Evolutionary conservation across 2,113 vertebrate genomes (phyloP), one percentile per base, ranked within the genome.

Genomic region (Anarhynchus alexandrinus): DNA sequence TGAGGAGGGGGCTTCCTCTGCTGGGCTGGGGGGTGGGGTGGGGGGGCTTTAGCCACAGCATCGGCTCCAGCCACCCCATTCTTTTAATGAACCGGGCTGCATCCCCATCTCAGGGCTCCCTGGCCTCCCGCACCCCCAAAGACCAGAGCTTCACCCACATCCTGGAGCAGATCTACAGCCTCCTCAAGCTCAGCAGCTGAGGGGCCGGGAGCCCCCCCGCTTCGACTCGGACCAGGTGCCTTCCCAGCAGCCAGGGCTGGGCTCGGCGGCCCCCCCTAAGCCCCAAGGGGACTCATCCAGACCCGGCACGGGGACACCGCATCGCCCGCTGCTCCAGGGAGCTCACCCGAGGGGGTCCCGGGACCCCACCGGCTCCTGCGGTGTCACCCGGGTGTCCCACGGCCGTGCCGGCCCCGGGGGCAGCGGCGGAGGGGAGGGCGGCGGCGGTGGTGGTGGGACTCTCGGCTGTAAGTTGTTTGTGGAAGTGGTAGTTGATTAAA

Each of bases 51-150:
- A 51, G 6, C 8, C 0, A 1, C 11, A 45, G 15, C 18, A 5
- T 10, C 40, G 4, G 10, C 20, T 27, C 27, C 61, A 25, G 55
- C 27, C 36, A 3, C 9, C 22, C 40, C 7, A 0, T 2, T 9
- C 7, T 34, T 40, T 32, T 22, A 9, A 38, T 27, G 6, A 72
- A 70, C 36, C 0, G 29, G 47, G 47, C 32, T 3, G 15, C 0
- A 0, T 27, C 21, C 21, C 29, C 8, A 0, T 45, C 94, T 6
- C 97, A 99, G 99, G 98, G 99, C 65, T 99, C 99, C 36, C 94
- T 99, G 95, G 99, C 99, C 47, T 99, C 99, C 94, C 98, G 99
- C 57, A 99, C 98, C n/a, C 99, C 99, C 77, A 99, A 99, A 93
- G 99, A 99, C 94, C 99, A 99, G 97, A 98, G 98, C 84, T 99